These are phyloP conservation scores for Oxygymnocypris stewartii DNA, from an alignment of 2,113 vertebrate species.

Conservation along the genomic window DNA sequence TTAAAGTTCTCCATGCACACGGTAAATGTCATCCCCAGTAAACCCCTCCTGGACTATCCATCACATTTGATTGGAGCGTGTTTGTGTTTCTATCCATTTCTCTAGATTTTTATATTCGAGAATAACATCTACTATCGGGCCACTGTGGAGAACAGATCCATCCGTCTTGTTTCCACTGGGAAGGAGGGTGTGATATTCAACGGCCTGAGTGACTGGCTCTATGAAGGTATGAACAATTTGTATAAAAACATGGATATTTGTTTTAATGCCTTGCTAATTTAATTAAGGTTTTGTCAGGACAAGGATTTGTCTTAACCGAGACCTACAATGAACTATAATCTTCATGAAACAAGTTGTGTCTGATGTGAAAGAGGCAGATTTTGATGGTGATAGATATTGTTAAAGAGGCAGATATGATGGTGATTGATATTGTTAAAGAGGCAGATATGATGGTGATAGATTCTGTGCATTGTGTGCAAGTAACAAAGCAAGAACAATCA, in stretches of 20 bases:
- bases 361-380: not conserved
- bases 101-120: conserved; percentile 96
- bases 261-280: not conserved
- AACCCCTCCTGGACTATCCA: not conserved
- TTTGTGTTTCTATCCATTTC: conserved; percentile 52
- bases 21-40: not conserved
- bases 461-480: not conserved
- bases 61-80: conserved; percentile 48
- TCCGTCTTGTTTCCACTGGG: conserved; percentile 93
- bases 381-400: not conserved
- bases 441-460: not conserved
- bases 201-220: conserved; percentile 95
- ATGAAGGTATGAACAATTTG: conserved; percentile 87
- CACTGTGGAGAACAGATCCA: conserved; percentile 90
- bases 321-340: not conserved
- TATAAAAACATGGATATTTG: not conserved
- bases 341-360: not conserved
- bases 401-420: not conserved
- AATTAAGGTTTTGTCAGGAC: not conserved
- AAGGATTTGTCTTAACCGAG: not conserved
- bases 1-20: conserved; percentile 21
- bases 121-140: conserved; percentile 99
- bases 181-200: conserved; percentile 96
- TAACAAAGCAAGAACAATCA: not conserved
- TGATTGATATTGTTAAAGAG: not conserved